phyloP scores from a whole-genome alignment of 2,888 invertebrate species.

The Cerceris ruficornis region DNA sequence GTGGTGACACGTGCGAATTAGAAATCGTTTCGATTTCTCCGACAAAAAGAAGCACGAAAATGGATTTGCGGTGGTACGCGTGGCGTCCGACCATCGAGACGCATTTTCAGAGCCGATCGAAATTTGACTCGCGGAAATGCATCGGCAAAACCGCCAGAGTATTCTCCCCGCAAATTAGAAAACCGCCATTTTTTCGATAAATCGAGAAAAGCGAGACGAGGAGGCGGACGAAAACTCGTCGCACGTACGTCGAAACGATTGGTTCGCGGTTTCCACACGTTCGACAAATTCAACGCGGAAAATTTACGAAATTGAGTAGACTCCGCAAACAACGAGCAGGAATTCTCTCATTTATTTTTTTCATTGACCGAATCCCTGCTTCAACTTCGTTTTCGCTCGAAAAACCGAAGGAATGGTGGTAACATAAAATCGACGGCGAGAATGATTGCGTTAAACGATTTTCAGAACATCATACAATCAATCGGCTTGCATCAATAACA shows the following conservation, averaged over 20 bases:
- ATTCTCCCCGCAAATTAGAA: conserved; percentile 45
- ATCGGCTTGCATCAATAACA: no score
- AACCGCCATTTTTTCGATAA: conserved; percentile 30
- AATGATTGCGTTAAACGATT: neutral
- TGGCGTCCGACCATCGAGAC: conserved; percentile 27
- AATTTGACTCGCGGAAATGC: conserved; percentile 14
- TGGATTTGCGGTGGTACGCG: conserved; percentile 22
- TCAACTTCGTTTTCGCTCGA: conserved; percentile 7
- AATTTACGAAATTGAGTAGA: conserved; percentile 52
- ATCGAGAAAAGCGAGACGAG: neutral
- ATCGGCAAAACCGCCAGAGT: conserved; percentile 22
- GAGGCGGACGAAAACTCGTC: conserved; percentile 2
- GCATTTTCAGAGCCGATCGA: conserved; percentile 34
- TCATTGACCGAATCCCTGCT: conserved; percentile 24
- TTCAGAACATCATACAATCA: no score
- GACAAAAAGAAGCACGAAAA: conserved; percentile 24
- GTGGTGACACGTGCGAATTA: conserved; percentile 10
- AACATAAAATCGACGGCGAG: no score
- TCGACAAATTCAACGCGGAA: conserved; percentile 31
- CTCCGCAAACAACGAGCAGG: conserved; percentile 9
- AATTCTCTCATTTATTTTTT: conserved; percentile 19
- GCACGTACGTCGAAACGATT: conserved; percentile 17
- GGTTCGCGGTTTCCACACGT: conserved; percentile 42
- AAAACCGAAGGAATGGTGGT: neutral
- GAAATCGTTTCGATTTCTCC: conserved; percentile 25